Base-by-base conservation (phyloP, 2,113 vertebrate species). In the Pygoscelis antarcticus region DNA sequence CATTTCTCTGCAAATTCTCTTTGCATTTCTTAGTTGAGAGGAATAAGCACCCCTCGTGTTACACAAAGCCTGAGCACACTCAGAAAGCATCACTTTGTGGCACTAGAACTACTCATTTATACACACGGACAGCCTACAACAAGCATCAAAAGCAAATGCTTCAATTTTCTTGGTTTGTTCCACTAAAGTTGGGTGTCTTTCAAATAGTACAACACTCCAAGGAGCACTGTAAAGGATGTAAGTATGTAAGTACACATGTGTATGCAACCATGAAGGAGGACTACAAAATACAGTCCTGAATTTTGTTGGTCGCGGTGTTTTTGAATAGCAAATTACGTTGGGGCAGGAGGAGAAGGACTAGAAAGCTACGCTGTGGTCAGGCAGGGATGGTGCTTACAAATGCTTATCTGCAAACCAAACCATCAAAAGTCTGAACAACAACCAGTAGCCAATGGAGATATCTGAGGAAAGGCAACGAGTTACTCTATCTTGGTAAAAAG, bases 111-210 rank as follows among this genome's bases (percentile, higher is more conserved):
- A 16, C 22, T 26, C 54, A 3, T 25, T 30, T 8, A 2, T 1
- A 11, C 0, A 3, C 2, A 26, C 1, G 1, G n/a, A 21, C 15
- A 22, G n/a, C 4, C 69, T 4, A 60, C 22, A 64, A 18, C 10
- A 8, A 64, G 20, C 82, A 65, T 1, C 60, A 57, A 44, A 46
- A 81, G 20, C 44, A 11, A 13, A 7, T 0, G n/a, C 70, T 69
- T 25, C 8, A 0, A 6, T 29, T 55, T 74, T 8, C 69, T 49
- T 21, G 22, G 51, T 30, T 10, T 17, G n/a, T 32, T 15, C 36
- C 60, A 46, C 66, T 20, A 0, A 15, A 79, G 22, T 1, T 1
- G 1, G 38, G 11, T 1, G 15, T 27, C n/a, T 52, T 15, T 23
- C 40, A 14, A 30, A 52, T 0, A 46, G 3, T 0, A 19, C 10